Evolutionary conservation across 2,888 invertebrate species (phyloP).

Genomic region (Carabus problematicus): DNA sequence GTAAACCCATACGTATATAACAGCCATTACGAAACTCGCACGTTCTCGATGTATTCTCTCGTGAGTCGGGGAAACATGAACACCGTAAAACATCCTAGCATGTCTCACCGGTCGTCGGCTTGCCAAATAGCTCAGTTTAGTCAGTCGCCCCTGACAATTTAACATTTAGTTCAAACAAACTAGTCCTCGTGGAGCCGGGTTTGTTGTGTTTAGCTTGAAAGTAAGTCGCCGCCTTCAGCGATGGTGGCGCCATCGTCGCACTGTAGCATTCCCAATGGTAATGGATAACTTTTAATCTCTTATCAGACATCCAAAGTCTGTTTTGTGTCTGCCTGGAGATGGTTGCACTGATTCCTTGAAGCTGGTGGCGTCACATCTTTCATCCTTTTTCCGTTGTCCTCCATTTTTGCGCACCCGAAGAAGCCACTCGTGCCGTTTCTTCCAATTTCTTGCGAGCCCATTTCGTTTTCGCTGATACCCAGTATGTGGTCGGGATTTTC

Average conservation of each 20-base stretch:
- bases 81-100: no score
- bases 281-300: slow-evolving; percentile 38
- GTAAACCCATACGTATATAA: no score
- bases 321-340: slow-evolving; percentile 8
- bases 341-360: background rate
- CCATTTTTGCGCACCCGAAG: background rate
- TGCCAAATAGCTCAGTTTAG: slow-evolving; percentile 1
- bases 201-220: slow-evolving; percentile 16
- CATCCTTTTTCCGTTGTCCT: slow-evolving; percentile 10
- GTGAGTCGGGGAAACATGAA: no score
- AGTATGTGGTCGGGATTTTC: background rate
- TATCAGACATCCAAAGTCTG: slow-evolving; percentile 23
- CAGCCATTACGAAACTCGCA: no score
- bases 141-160: slow-evolving; percentile 14
- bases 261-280: slow-evolving; percentile 21
- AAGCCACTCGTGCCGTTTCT: no score
- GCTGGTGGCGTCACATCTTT: slow-evolving; percentile 11
- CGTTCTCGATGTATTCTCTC: no score
- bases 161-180: slow-evolving; percentile 33
- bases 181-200: slow-evolving; percentile 17
- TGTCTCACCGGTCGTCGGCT: background rate
- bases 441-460: no score
- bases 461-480: background rate
- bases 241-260: slow-evolving; percentile 1
- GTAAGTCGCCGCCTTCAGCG: background rate